Evolutionary conservation across 1,140 invertebrate species (phyloP).

Genomic region (Helicorthomorpha holstii): DNA sequence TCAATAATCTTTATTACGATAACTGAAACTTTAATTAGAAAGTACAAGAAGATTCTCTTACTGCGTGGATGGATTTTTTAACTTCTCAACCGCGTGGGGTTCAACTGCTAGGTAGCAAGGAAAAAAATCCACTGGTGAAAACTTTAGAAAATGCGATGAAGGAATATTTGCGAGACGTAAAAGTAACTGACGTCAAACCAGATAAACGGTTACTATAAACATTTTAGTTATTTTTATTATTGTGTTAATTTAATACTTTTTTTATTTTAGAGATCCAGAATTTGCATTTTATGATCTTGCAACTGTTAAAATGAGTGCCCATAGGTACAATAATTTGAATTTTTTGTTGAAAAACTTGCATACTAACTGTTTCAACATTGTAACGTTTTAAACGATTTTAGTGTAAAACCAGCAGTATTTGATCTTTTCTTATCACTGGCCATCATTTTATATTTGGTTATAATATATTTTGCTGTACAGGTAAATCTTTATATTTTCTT

Average conservation of each 20-base stretch:
- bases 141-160: conserved; percentile 50
- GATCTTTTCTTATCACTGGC: conserved; percentile 79
- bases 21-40: conserved; percentile 32
- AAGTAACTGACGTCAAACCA: conserved; percentile 21
- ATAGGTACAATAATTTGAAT: conserved; percentile 33
- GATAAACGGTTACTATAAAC: conserved; percentile 24
- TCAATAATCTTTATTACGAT: not conserved
- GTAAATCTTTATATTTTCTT: conserved; percentile 20
- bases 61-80: conserved; percentile 53
- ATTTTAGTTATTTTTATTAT: conserved; percentile 8
- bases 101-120: conserved; percentile 47
- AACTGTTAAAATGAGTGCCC: conserved; percentile 60
- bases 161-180: conserved; percentile 19
- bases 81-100: conserved; percentile 47
- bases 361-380: not conserved
- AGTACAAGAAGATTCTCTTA: conserved; percentile 49
- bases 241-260: conserved; percentile 8
- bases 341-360: conserved; percentile 16
- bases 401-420: conserved; percentile 89
- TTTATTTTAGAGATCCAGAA: conserved; percentile 56
- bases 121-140: conserved; percentile 38
- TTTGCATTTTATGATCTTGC: conserved; percentile 78
- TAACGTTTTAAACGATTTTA: not conserved
- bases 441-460: conserved; percentile 61
- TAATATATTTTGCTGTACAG: conserved; percentile 65